phyloP scores from a whole-genome alignment of 2,888 invertebrate genomes.

The Drosophila flavopinicola region DNA sequence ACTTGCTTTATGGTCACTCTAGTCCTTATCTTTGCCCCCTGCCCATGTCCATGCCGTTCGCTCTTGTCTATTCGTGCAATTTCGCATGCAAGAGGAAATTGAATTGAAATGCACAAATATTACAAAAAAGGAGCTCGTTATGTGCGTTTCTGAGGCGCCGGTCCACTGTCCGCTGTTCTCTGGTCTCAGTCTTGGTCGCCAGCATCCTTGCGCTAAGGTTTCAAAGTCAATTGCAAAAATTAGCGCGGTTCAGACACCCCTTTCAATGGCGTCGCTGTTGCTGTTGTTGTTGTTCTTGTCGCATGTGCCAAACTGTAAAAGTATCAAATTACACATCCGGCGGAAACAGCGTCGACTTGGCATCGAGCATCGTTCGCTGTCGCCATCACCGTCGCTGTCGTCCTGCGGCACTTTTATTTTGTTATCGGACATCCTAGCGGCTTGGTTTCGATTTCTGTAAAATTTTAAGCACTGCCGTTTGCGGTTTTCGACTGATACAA shows the following conservation, averaged over 20 bases:
- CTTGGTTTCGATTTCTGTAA: conserved; percentile 59
- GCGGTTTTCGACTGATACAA: conserved; percentile 45
- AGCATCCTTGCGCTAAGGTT: conserved; percentile 34
- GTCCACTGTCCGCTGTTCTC: conserved; percentile 5
- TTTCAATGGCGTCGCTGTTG: conserved; percentile 35
- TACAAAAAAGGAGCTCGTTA: conserved; percentile 82
- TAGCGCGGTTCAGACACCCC: conserved; percentile 59
- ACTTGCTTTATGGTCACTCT: conserved; percentile 51
- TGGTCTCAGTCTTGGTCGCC: neutral
- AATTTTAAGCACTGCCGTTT: conserved; percentile 47
- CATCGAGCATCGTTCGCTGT: conserved; percentile 34
- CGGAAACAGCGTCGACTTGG: conserved; percentile 71
- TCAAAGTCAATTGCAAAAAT: conserved; percentile 70
- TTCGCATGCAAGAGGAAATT: conserved; percentile 78
- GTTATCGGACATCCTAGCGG: conserved; percentile 77
- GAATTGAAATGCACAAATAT: conserved; percentile 80
- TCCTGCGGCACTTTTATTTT: conserved; percentile 70
- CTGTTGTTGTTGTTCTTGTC: conserved; percentile 18
- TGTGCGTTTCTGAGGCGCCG: conserved; percentile 68
- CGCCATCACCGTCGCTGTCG: conserved; percentile 45
- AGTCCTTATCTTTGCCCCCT: conserved; percentile 17
- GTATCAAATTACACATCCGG: conserved; percentile 82
- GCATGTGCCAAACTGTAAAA: conserved; percentile 70
- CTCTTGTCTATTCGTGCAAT: conserved; percentile 48
- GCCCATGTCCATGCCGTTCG: too few relatives aligned